Conservation (phyloP, 92 coral and sea anemone species). For the Bergia sp. region DNA sequence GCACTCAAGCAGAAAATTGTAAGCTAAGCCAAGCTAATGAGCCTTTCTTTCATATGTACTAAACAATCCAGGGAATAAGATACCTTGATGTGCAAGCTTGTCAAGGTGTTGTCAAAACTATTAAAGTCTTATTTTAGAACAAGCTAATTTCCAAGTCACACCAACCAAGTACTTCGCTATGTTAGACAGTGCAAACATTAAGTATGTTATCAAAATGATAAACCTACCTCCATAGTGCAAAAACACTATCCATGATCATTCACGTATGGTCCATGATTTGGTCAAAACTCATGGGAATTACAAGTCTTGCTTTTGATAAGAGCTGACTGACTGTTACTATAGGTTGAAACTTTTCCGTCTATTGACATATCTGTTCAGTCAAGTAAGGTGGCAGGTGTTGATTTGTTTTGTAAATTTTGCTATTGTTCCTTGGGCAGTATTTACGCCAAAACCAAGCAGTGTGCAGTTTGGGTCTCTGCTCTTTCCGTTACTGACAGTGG, state of each 20-base stretch:
- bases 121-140: not conserved
- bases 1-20: conserved; percentile 43
- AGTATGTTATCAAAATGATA: not conserved
- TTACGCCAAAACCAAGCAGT: conserved; percentile 15
- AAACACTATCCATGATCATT: conserved; percentile 15
- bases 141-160: not conserved
- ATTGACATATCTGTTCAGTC: conserved; percentile 44
- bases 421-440: conserved; percentile 1
- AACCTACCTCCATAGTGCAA: conserved; percentile 34
- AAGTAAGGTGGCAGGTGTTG: conserved; percentile 39
- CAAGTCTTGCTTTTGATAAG: not conserved
- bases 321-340: not conserved
- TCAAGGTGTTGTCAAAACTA: not conserved
- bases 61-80: not conserved
- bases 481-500: not conserved
- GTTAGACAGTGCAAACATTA: not conserved
- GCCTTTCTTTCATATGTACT: not conserved
- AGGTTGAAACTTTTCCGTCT: not conserved
- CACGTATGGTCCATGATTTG: conserved; percentile 7
- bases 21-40: not conserved
- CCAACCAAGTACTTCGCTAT: not conserved
- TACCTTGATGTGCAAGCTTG: not conserved
- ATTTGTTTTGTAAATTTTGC: conserved; percentile 23
- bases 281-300: conserved; percentile 1
- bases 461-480: conserved; percentile 9